Evolutionary conservation across 2,888 invertebrate genomes (phyloP).

Genomic region (Agrochola circellaris): DNA sequence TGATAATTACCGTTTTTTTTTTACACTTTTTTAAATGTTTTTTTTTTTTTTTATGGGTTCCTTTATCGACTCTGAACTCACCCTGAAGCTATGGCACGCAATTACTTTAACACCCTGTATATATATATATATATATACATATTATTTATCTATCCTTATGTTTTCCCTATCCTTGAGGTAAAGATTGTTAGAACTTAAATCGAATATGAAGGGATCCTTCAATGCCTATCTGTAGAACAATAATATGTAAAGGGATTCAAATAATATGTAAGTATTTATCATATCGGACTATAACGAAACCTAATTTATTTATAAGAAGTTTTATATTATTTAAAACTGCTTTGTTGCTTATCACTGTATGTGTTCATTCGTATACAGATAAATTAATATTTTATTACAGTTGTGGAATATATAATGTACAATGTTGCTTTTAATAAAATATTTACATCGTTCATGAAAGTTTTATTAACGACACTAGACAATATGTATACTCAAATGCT

Average conservation of each 20-base stretch:
- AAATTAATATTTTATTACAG: slow-evolving; percentile 62
- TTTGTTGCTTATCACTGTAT: slow-evolving; percentile 52
- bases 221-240: slow-evolving; percentile 35
- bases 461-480: slow-evolving; percentile 24
- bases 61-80: no score
- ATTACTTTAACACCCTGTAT: no score
- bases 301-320: slow-evolving; percentile 35
- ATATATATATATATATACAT: no score
- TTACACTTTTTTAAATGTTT: no score
- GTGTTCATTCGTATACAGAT: slow-evolving; percentile 61
- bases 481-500: neutral
- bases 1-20: no score
- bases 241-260: slow-evolving; percentile 25
- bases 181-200: slow-evolving; percentile 18
- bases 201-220: slow-evolving; percentile 25
- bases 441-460: slow-evolving; percentile 57
- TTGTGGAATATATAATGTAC: slow-evolving; percentile 68
- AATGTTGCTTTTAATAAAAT: slow-evolving; percentile 67
- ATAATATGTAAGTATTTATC: slow-evolving; percentile 12
- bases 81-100: no score
- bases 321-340: slow-evolving; percentile 32
- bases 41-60: no score
- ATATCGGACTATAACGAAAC: slow-evolving; percentile 6
- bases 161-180: slow-evolving; percentile 14
- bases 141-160: neutral